Evolutionary conservation across 2,797 vertebrate species (phyloP), one percentile per base, ranked within the genome.

Genomic region (Typhlichthys subterraneus): DNA sequence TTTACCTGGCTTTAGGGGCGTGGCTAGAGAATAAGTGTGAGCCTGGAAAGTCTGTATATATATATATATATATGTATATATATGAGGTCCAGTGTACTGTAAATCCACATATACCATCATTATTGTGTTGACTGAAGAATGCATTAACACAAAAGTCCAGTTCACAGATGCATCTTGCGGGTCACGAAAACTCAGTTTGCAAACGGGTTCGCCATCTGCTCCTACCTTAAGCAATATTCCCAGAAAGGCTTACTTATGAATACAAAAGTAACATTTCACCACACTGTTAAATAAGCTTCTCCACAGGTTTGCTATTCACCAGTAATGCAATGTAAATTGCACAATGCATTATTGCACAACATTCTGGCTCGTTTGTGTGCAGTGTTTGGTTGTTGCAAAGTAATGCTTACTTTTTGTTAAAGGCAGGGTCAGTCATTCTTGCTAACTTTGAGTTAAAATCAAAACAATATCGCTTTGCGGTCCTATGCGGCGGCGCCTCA

Each of bases 121-220:
- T 4, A 13, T 12, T 58, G 14, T 50, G 33, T 45, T 65, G 56
- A 49, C 4, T 53, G 49, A 4, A 67, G 48, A 59, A 49, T 19
- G 23, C 3, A 23, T 23, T 23, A 54, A 69, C 65, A 12, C 67
- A 58, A 47, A 60, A 31, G 74, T 33, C 19, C 55, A 60, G 69
- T 72, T 65, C 56, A 31, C 50, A 57, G 61, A 67, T 38, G 33
- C 33, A 69, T 68, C 59, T 50, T 49, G 51, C 49, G 60, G 76
- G 69, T 46, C 80, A 75, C 77, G 75, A 78, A 69, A 87, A 59
- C 71, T 14, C 9, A n/a, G 38, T 66, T 73, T 65, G 85, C 86
- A 76, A 23, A 23, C 86, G 85, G 70, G 23, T 46, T 1, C 5
- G 57, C 89, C 91, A 91, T 91, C 91, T 91, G 91, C 82, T 89